Base-by-base conservation (phyloP, 2,113 vertebrate genomes). In the Solea solea region DNA sequence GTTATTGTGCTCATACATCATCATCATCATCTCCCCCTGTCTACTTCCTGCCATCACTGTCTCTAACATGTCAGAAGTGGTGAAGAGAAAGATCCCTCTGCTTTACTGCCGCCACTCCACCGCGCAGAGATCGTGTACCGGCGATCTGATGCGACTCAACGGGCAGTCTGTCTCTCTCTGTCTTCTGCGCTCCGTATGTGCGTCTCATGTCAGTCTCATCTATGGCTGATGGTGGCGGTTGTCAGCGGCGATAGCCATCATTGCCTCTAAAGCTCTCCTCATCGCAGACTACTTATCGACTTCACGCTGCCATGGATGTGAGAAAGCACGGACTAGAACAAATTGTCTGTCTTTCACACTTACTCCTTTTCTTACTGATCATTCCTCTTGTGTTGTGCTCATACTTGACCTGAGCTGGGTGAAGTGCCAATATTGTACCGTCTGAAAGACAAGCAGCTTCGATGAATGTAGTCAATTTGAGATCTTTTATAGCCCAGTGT, bases 191-290 rank as follows among this genome's bases (percentile, higher is more conserved):
- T 56, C 41, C 28, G 10, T 27, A 9, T 62, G 28, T 72, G 16
- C 48, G 64, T 80, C 72, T 78, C 60, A 16, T 78, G 85, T 85
- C 87, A 81, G 76, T 84, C 80, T 85, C 70, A 69, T 82, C 79
- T 56, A 21, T 72, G 15, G 63, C 58, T 25, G 50, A 21, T 69
- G 77, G 70, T 52, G 72, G 65, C 44, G 74, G 75, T 74, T 86
- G 87, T 88, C 87, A 71, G 58, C 42, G 76, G 61, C 8, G 67
- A 85, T 86, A 69, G 81, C 73, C 76, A 72, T 86, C 80, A 83
- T 13, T 25, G 64, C 69, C 69, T 58, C 5, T 74, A 64, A 21
- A 81, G 49, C 61, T 54, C 41, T 68, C 42, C 84, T 86, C 74
- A 84, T 84, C 62, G 72, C 28, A 45, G 78, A 39, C 74, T 25